phyloP scores from a whole-genome alignment of 2,797 vertebrate genomes.

The Rousettus madagascariensis region DNA sequence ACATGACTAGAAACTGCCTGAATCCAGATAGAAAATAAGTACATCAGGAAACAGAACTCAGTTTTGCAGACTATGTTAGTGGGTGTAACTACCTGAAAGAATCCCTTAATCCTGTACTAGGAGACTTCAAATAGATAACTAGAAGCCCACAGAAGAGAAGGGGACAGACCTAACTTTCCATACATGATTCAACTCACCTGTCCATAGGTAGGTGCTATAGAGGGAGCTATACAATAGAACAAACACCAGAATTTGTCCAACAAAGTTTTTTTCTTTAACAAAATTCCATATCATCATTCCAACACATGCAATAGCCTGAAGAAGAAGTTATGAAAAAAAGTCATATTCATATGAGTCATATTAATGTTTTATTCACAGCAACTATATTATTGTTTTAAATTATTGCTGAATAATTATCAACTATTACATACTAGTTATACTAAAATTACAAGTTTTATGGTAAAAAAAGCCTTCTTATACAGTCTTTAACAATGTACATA shows the following conservation, averaged over 20 bases:
- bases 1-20: neutral
- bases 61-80: neutral
- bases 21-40: neutral
- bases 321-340: conserved; percentile 59
- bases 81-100: neutral
- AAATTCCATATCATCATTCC: conserved; percentile 97
- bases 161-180: neutral
- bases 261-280: conserved; percentile 86
- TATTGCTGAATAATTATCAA: neutral
- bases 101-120: neutral
- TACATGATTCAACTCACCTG: conserved; percentile 88
- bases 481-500: conserved; percentile 19
- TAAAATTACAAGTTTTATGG: conserved; percentile 49
- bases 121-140: neutral
- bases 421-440: neutral
- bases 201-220: conserved; percentile 95
- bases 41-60: neutral
- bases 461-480: neutral
- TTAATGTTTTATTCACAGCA: conserved; percentile 21
- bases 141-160: neutral
- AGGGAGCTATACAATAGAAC: conserved; percentile 93
- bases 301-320: conserved; percentile 90
- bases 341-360: neutral
- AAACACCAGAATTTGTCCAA: conserved; percentile 92
- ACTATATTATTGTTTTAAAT: conserved; percentile 31